Conservation (phyloP, 2,113 vertebrate species). For the Lontra canadensis region DNA sequence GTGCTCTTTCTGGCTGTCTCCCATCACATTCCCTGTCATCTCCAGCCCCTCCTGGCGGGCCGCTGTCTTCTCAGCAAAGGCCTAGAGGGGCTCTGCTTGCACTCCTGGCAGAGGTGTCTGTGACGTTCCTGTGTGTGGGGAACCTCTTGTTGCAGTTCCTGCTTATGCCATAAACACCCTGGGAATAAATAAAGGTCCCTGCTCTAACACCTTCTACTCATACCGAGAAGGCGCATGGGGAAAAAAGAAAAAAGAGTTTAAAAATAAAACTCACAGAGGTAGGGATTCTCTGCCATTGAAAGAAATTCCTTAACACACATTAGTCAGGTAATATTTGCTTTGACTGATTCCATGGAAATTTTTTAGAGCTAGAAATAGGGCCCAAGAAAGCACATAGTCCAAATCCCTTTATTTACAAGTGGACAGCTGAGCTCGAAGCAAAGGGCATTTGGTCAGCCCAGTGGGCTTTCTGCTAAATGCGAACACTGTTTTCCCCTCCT, state of each 20-base stretch:
- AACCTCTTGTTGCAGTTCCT: slow-evolving; percentile 56
- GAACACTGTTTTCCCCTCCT: background rate
- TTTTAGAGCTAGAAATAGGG: slow-evolving; percentile 32
- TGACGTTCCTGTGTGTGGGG: background rate
- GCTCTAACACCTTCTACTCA: slow-evolving; percentile 41
- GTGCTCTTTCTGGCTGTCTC: background rate
- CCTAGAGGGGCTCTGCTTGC: background rate
- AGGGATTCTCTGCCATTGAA: slow-evolving; percentile 67
- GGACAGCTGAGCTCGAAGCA: background rate
- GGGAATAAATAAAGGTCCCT: slow-evolving; percentile 63
- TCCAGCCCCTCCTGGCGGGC: background rate
- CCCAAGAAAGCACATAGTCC: background rate
- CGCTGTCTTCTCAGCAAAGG: slow-evolving; percentile 57
- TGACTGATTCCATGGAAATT: background rate
- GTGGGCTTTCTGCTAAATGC: background rate
- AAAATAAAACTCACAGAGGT: slow-evolving; percentile 62
- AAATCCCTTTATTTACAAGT: background rate
- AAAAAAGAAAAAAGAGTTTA: slow-evolving; percentile 25
- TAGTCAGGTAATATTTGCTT: slow-evolving; percentile 47
- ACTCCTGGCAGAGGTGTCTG: slow-evolving; percentile 10
- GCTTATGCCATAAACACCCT: slow-evolving; percentile 59
- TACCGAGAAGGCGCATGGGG: background rate
- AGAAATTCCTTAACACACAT: slow-evolving; percentile 65
- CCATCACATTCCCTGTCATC: slow-evolving; percentile 26
- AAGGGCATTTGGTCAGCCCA: background rate